phyloP scores from a whole-genome alignment of 2,797 vertebrate genomes.

The Neomorphus geoffroyi region DNA sequence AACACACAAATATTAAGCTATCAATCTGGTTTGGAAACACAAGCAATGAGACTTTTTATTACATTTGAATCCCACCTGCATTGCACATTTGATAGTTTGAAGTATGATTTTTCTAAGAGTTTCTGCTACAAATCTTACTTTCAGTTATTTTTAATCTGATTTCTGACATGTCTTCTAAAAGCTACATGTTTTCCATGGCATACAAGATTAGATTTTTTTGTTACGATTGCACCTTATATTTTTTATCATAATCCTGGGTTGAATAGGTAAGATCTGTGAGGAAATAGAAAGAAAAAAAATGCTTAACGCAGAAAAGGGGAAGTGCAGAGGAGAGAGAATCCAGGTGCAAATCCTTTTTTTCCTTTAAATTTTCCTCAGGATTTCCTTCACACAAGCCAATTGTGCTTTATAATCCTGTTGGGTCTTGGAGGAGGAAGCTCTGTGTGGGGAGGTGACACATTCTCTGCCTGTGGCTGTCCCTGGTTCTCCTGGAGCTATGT shows the following conservation, averaged over 20 bases:
- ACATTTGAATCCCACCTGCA: background rate
- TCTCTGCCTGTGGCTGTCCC: background rate
- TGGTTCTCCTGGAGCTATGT: background rate
- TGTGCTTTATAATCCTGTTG: background rate
- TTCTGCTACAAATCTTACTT: background rate
- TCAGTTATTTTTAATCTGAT: background rate
- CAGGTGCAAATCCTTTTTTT: background rate
- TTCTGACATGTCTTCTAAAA: background rate
- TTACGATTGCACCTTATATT: background rate
- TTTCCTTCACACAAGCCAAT: background rate
- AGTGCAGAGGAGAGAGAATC: background rate
- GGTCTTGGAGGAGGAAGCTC: background rate
- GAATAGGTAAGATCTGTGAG: background rate
- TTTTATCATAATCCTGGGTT: background rate
- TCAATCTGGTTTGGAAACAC: background rate
- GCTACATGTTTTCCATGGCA: accelerated
- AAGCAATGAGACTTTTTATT: background rate
- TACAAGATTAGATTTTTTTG: background rate
- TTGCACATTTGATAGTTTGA: background rate
- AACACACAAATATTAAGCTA: background rate
- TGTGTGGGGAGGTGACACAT: accelerated
- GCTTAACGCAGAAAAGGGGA: background rate
- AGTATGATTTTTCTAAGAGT: background rate
- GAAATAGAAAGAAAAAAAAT: background rate
- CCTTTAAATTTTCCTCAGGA: background rate